These are phyloP conservation scores for Prunella himalayana DNA, from an alignment of 2,113 vertebrate genomes.

Conservation along the genomic window DNA sequence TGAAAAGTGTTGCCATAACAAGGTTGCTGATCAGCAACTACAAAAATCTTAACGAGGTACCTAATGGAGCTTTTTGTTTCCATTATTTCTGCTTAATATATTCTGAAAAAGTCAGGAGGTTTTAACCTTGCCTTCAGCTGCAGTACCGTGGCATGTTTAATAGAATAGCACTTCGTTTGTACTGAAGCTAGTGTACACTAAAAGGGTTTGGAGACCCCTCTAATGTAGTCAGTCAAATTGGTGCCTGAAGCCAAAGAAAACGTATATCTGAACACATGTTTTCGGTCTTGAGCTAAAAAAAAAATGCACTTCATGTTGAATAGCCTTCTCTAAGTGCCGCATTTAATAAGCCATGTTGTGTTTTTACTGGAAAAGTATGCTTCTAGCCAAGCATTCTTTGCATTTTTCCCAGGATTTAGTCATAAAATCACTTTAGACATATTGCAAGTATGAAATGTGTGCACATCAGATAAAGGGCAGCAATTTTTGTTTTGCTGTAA, in stretches of 20 bases:
- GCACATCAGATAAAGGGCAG: slow-evolving; percentile 68
- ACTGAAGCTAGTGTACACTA: neutral
- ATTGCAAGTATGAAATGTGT: slow-evolving; percentile 71
- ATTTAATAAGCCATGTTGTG: slow-evolving; percentile 70
- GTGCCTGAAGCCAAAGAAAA: slow-evolving; percentile 66
- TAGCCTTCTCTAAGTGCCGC: slow-evolving; percentile 57
- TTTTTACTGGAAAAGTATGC: slow-evolving; percentile 76
- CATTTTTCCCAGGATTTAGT: slow-evolving; percentile 79
- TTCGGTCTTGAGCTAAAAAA: slow-evolving; percentile 53
- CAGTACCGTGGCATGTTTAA: neutral
- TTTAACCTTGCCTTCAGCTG: slow-evolving; percentile 41
- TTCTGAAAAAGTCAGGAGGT: slow-evolving; percentile 59
- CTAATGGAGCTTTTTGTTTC: slow-evolving; percentile 51
- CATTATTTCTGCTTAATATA: slow-evolving; percentile 63
- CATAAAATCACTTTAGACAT: slow-evolving; percentile 68
- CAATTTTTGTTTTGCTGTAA: slow-evolving; percentile 40
- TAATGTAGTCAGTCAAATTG: slow-evolving; percentile 21
- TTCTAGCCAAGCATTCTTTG: slow-evolving; percentile 74
- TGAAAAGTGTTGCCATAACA: slow-evolving; percentile 49
- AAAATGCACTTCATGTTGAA: slow-evolving; percentile 64
- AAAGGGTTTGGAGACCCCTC: neutral
- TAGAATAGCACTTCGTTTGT: neutral
- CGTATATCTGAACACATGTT: slow-evolving; percentile 52
- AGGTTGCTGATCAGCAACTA: slow-evolving; percentile 45
- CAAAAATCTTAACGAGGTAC: slow-evolving; percentile 54